Percentiles rank a stretch among this genome's conserved stretches.
Evolutionary conservation across 2,888 invertebrate species (phyloP).

Genomic region (Candidula unifasciata): DNA sequence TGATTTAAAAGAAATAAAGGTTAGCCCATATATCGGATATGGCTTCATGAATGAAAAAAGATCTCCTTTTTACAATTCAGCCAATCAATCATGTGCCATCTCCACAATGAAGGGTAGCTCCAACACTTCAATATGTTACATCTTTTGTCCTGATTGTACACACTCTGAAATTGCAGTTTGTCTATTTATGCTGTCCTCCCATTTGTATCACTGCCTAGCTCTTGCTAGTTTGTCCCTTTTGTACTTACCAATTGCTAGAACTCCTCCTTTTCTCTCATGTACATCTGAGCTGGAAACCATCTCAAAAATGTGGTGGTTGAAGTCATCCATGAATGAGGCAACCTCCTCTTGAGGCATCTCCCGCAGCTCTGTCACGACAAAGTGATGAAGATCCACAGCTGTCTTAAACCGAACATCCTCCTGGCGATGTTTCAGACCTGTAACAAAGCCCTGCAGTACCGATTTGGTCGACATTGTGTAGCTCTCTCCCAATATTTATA

Average conservation of each 20-base stretch:
- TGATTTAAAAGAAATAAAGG: too few species aligned
- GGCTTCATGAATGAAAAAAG: too few species aligned
- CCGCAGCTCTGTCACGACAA: conserved; percentile 84
- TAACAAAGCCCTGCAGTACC: conserved; percentile 79
- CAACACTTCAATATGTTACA: too few species aligned
- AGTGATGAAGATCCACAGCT: conserved; percentile 91
- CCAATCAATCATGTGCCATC: too few species aligned
- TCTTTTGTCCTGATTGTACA: too few species aligned
- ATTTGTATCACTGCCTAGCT: too few species aligned
- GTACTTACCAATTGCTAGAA: conserved; percentile 88
- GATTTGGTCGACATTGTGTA: conserved; percentile 44
- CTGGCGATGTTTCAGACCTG: conserved; percentile 91
- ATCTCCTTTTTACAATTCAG: too few species aligned
- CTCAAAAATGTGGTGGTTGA: conserved; percentile 95
- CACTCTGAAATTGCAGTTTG: too few species aligned
- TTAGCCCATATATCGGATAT: too few species aligned
- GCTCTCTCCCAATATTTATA: not conserved
- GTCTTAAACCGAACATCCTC: conserved; percentile 90
- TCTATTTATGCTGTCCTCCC: too few species aligned
- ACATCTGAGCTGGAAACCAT: conserved; percentile 96
- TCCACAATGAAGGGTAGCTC: too few species aligned
- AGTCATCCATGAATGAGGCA: conserved; percentile 93
- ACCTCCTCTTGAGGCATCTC: conserved; percentile 89
- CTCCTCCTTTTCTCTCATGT: conserved; percentile 96
- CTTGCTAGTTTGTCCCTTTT: too few species aligned